Conservation (phyloP, 2,113 vertebrate species). For the Oryzias woworae region DNA sequence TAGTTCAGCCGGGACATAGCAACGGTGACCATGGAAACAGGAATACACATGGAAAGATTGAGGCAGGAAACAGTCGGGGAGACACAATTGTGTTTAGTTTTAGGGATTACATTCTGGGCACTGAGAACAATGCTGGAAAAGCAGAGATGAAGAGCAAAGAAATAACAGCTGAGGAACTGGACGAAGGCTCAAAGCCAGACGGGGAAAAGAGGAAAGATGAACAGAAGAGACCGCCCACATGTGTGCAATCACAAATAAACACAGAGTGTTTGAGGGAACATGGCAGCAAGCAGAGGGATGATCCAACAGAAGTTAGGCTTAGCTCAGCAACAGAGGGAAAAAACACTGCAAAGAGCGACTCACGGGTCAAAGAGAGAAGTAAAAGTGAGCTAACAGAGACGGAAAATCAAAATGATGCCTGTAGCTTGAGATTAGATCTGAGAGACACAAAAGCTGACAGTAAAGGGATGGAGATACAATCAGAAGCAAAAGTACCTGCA, state of each 20-base stretch:
- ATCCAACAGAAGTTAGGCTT: slow-evolving; percentile 14
- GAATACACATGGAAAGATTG: slow-evolving; percentile 64
- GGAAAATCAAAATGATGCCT: slow-evolving; percentile 20
- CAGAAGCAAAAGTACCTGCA: neutral
- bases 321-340: slow-evolving; percentile 15
- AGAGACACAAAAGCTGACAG: slow-evolving; percentile 6
- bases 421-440: slow-evolving; percentile 2
- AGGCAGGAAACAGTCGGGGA: slow-evolving; percentile 47
- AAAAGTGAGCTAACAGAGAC: slow-evolving; percentile 9
- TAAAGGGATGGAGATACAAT: slow-evolving; percentile 8
- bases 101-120: slow-evolving; percentile 70
- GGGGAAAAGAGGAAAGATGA: slow-evolving; percentile 21
- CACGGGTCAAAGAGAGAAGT: slow-evolving; percentile 1
- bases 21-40: slow-evolving; percentile 59
- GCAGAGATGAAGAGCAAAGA: slow-evolving; percentile 27
- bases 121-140: slow-evolving; percentile 7
- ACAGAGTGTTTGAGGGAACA: slow-evolving; percentile 23
- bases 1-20: slow-evolving; percentile 54
- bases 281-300: slow-evolving; percentile 11
- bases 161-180: slow-evolving; percentile 6
- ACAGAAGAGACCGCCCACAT: slow-evolving; percentile 25
- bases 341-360: slow-evolving; percentile 3
- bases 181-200: slow-evolving; percentile 20
- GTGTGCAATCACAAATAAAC: slow-evolving; percentile 13
- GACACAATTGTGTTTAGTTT: slow-evolving; percentile 71